A percentile compares a stretch with the other conserved stretches of the same genome.
Evolutionary conservation across 2,113 vertebrate species (phyloP).

Genomic region (Pleuronectes platessa): DNA sequence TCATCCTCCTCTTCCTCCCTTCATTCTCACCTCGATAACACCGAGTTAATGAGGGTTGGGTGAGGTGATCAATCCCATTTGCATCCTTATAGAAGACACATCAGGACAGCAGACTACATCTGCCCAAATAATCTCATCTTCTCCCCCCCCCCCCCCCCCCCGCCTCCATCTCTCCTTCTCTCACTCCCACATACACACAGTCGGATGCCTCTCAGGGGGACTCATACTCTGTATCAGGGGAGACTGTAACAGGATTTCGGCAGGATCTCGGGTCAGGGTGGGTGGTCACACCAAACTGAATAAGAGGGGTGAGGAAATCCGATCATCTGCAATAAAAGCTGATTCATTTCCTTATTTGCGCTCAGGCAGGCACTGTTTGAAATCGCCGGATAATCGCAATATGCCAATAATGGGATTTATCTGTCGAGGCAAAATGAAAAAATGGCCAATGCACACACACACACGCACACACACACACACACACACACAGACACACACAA

Average conservation of each 20-base stretch:
- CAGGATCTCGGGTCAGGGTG: constrained; percentile 61
- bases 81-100: constrained; percentile 23
- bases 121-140: constrained; percentile 49
- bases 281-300: constrained; percentile 64
- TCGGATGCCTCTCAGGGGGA: constrained; percentile 39
- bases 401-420: constrained; percentile 56
- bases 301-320: constrained; percentile 59
- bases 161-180: constrained; percentile 14
- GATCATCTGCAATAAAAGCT: constrained; percentile 73
- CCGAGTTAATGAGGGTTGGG: constrained; percentile 59
- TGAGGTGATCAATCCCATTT: constrained; percentile 68
- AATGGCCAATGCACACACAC: neutral
- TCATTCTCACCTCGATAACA: neutral
- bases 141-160: neutral
- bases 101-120: constrained; percentile 35
- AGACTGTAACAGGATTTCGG: constrained; percentile 71
- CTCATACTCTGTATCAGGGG: constrained; percentile 33
- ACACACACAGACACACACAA: neutral
- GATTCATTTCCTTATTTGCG: constrained; percentile 52
- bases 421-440: constrained; percentile 24
- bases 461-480: neutral
- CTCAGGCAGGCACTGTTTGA: neutral
- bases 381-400: constrained; percentile 37
- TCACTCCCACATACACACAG: constrained; percentile 40
- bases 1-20: neutral